Base-by-base conservation (phyloP, 1,140 invertebrate genomes). In the Hestina assimilis region DNA sequence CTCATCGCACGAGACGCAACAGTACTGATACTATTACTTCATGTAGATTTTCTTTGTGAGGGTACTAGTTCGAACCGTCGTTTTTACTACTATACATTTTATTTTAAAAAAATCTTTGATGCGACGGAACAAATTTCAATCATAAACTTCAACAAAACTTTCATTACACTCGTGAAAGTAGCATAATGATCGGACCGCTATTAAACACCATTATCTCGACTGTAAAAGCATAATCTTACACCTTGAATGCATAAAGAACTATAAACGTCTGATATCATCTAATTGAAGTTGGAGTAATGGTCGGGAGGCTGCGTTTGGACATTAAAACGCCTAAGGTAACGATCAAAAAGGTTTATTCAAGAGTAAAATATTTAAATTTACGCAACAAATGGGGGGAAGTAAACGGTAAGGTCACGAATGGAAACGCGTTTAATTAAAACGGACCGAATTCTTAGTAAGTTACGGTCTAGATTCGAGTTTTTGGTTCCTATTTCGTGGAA, bases 181-280 rank as follows among this genome's bases (percentile, higher is more conserved):
- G 59, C 65, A 71, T 79, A 85, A 85, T 78, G 80, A 83, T 83
- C 75, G 70, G 78, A 75, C 74, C 62, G 60, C 70, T 63, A 71
- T 87, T 79, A 79, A 83, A 75, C 71, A 75, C 66, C 81, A 83
- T 81, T 83, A 87, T 87, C 79, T 83, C 45, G 59, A 72, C 63
- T 65, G 63, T 63, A 62, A 78, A 72, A 74, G 72, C 73, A 83
- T 83, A 83, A 83, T 87, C 80, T 79, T 59, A 71, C 74, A 76
- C 63, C 75, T 74, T 78, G 65, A 82, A 87, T 85, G 79, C 82
- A 83, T 85, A 87, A 85, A 85, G 79, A 84, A 85, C 82, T 87
- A 83, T 85, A 87, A 87, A 85, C 63, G 82, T 84, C 75, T 76
- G 82, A 87, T 87, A 87, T 84, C 74, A 87, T 87, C 84, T 85